These are phyloP conservation scores for Montipora sp. DNA, from an alignment of 64 coral and sea anemone species.

Conservation along the genomic window DNA sequence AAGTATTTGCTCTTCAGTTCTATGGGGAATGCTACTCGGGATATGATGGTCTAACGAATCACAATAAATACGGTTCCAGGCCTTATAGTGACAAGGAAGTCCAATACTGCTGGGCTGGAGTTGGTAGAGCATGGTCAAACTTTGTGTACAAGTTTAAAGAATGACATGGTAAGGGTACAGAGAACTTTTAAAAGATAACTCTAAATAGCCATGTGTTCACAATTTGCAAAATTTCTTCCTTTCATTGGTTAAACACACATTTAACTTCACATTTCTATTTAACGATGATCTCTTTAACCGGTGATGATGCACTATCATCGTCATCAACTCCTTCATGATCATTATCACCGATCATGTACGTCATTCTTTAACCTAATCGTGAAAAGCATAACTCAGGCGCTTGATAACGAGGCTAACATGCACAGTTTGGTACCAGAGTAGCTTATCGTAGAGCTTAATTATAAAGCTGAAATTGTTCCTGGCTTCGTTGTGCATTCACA, in stretches of 20 bases:
- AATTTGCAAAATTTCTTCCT: too few species aligned
- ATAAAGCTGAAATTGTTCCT: not conserved
- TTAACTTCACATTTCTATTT: too few species aligned
- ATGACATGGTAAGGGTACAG: not conserved
- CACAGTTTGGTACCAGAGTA: too few species aligned
- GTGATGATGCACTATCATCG: too few species aligned
- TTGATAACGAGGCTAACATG: too few species aligned
- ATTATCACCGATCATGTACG: too few species aligned
- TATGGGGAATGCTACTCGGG: constrained; percentile 33
- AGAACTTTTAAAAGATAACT: not conserved
- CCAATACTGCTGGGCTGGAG: not conserved
- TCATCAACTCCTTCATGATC: too few species aligned
- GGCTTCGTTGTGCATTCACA: not conserved
- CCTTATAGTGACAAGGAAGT: not conserved
- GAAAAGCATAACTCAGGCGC: too few species aligned
- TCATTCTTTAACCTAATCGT: too few species aligned
- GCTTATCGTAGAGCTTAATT: too few species aligned
- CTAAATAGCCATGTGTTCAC: not conserved
- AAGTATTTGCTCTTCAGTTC: constrained; percentile 13
- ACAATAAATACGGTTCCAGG: not conserved
- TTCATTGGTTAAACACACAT: too few species aligned
- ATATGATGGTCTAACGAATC: not conserved
- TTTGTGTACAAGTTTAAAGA: constrained; percentile 37
- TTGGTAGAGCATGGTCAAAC: not conserved
- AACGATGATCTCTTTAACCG: too few species aligned